Conservation (phyloP, 1,140 invertebrate species). For the Oncopodura yosiiana region DNA sequence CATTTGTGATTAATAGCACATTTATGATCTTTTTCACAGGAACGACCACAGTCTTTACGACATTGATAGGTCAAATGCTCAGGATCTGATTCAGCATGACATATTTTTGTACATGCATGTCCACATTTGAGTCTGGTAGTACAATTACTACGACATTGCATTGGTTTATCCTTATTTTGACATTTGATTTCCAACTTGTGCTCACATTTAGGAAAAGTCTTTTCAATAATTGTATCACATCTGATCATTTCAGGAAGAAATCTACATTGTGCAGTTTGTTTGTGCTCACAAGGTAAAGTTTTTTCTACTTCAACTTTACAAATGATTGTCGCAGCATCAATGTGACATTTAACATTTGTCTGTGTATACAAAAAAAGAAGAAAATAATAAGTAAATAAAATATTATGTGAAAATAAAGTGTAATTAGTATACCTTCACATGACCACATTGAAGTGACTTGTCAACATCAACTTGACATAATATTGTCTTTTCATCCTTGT, state of each 20-base stretch:
- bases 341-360: conserved; percentile 24
- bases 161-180: not conserved
- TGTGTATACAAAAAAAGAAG: too few species aligned
- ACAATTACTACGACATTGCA: conserved; percentile 17
- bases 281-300: conserved; percentile 26
- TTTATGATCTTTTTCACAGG: conserved; percentile 24
- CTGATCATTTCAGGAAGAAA: conserved; percentile 12
- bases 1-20: conserved; percentile 23
- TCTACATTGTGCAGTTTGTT: conserved; percentile 12
- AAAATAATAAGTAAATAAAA: too few species aligned
- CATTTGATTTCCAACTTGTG: conserved; percentile 21
- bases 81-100: conserved; percentile 26
- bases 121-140: conserved; percentile 21
- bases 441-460: conserved; percentile 22
- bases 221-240: conserved; percentile 16
- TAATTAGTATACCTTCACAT: too few species aligned
- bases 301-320: conserved; percentile 20
- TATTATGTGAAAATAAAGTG: too few species aligned
- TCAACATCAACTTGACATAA: conserved; percentile 20
- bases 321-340: conserved; percentile 12
- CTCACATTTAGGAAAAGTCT: conserved; percentile 21
- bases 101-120: conserved; percentile 25
- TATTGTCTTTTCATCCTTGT: not conserved
- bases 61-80: conserved; percentile 18
- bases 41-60: conserved; percentile 23